Base-by-base conservation (phyloP, 2,888 invertebrate species). In the Peribatodes rhomboidaria region DNA sequence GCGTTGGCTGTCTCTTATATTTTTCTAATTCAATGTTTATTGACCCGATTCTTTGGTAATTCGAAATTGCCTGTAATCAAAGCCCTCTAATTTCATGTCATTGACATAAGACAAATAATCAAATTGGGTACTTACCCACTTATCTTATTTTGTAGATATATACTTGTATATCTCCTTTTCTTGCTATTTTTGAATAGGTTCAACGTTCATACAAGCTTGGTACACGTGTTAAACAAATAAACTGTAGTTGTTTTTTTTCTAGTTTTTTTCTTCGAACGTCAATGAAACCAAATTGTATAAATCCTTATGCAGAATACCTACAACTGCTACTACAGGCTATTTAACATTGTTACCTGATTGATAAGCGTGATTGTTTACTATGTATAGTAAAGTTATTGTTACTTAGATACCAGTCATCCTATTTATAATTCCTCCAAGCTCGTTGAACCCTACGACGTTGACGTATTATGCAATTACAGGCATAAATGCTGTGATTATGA, bases 1-100 rank as follows among this genome's bases (percentile, higher is more conserved):
- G 74, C 73, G 80, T 80, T 73, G 79, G 78, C 62, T 65, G 50
- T 35, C 18, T 9, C 37, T 69, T 79, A 78, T 82, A 82, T 83
- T 69, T 65, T 62, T 70, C 64, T 54, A 66, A 75, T 75, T 80
- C 77, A 77, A 77, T 79, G 76, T 72, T 69, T 67, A 68, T 54
- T 61, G 67, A 74, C 71, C 66, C 78, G 79, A 85, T 86, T 86
- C 85, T 84, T 85, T 81, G 76, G 83, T 83, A 81, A 85, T 83
- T 79, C 75, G 61, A 82, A 88, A 87, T 87, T 81, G 75, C 80
- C 78, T 69, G 70, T 88, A 88, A 89, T 89, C 78, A 87, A 71
- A 85, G 65, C 68, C 72, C 82, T 70, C 81, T 81, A 68, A 76
- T 77, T 79, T 80, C 74, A 77, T 82, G 74, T 82, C 75, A 85